phyloP scores from a whole-genome alignment of 2,888 invertebrate genomes.

The Synergus laeviventris region DNA sequence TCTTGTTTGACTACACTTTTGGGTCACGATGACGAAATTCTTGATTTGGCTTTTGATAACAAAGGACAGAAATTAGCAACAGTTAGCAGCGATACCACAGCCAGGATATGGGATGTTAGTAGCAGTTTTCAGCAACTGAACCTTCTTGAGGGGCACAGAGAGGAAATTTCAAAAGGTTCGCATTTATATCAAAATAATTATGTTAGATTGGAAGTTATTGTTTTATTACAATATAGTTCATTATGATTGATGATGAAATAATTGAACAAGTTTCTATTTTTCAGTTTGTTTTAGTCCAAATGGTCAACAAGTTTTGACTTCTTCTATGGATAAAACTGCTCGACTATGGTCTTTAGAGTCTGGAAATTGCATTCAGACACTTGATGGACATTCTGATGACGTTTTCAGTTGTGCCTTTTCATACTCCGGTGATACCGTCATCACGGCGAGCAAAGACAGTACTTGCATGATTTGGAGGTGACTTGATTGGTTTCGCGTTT shows the following conservation, averaged over 20 bases:
- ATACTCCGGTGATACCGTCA: slow-evolving; percentile 86
- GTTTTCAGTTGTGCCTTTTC: slow-evolving; percentile 90
- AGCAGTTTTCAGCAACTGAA: slow-evolving; percentile 79
- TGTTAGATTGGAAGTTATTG: no score
- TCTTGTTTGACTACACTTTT: slow-evolving; percentile 79
- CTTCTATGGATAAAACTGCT: slow-evolving; percentile 86
- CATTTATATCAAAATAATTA: no score
- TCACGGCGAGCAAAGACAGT: slow-evolving; percentile 91
- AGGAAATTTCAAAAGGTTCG: slow-evolving; percentile 82
- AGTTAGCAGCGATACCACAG: slow-evolving; percentile 86
- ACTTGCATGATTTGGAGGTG: slow-evolving; percentile 88
- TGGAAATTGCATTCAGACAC: slow-evolving; percentile 83
- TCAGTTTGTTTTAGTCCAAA: slow-evolving; percentile 89
- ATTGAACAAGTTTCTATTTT: slow-evolving; percentile 24
- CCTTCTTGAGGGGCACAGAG: slow-evolving; percentile 81
- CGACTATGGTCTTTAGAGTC: slow-evolving; percentile 84
- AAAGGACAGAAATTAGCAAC: slow-evolving; percentile 81
- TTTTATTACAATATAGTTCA: no score
- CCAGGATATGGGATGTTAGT: slow-evolving; percentile 83
- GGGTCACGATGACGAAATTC: slow-evolving; percentile 83
- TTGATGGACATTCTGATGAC: slow-evolving; percentile 87
- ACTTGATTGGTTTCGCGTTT: slow-evolving; percentile 82
- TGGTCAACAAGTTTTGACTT: slow-evolving; percentile 84
- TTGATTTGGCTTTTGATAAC: slow-evolving; percentile 87
- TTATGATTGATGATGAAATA: neutral